A percentile compares a stretch with the other conserved stretches of the same genome.
Conservation (phyloP, 1,140 invertebrate species). For the Vanessa tameamea region DNA sequence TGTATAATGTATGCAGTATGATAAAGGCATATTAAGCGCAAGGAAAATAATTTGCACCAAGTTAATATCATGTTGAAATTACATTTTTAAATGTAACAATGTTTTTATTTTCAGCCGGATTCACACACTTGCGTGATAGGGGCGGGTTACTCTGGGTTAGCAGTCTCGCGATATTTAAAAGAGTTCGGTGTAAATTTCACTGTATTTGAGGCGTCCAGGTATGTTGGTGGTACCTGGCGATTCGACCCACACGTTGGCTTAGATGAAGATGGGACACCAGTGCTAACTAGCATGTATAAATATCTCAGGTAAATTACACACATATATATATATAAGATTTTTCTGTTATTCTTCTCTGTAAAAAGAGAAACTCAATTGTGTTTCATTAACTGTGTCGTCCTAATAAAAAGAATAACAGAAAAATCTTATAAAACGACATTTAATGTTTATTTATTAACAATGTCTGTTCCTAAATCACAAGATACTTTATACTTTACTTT, state of each 20-base stretch:
- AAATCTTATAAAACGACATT: too few relatives aligned
- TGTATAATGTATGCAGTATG: too few relatives aligned
- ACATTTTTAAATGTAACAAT: not conserved
- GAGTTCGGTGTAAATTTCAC: conserved; percentile 61
- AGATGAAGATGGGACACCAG: conserved; percentile 82
- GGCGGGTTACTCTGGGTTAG: conserved; percentile 68
- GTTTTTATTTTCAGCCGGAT: conserved; percentile 42
- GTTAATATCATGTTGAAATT: not conserved
- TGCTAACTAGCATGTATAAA: conserved; percentile 89
- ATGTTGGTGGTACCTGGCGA: conserved; percentile 87
- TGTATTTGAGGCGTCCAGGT: conserved; percentile 84
- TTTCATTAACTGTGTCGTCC: too few relatives aligned
- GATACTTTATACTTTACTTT: too few relatives aligned
- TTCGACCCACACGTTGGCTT: conserved; percentile 84
- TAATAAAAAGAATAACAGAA: too few relatives aligned
- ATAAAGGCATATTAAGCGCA: too few relatives aligned
- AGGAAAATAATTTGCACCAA: too few relatives aligned
- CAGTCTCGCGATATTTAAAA: conserved; percentile 61
- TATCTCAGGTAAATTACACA: conserved; percentile 82
- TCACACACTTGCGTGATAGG: conserved; percentile 66
- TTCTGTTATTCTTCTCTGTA: too few relatives aligned
- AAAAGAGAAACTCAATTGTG: too few relatives aligned
- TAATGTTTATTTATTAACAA: too few relatives aligned
- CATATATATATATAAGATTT: not conserved
- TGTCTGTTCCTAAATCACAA: too few relatives aligned